A percentile compares a stretch with the other conserved stretches of the same genome.
Conservation (phyloP, 2,797 vertebrate genomes). For the Gila robusta region DNA sequence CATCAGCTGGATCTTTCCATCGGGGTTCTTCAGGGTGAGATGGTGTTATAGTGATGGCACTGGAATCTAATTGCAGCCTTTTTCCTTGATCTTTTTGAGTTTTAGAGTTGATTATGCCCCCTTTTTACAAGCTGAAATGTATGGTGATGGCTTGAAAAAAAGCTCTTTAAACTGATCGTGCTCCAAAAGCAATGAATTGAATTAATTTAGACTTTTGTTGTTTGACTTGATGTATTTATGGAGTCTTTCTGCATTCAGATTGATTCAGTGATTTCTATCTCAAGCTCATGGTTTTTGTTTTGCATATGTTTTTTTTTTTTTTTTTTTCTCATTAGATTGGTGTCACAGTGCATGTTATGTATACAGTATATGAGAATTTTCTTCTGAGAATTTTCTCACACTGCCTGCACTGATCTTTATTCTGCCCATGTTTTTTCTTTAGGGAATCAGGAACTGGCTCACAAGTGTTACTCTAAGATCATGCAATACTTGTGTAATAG, state of each 20-base stretch:
- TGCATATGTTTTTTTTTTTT: not conserved
- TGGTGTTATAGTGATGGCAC: not conserved
- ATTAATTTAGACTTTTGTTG: not conserved
- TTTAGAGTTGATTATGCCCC: not conserved
- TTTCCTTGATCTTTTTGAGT: not conserved
- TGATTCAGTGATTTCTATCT: not conserved
- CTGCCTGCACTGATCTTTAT: not conserved
- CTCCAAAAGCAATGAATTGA: not conserved
- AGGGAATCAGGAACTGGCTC: slow-evolving; percentile 42
- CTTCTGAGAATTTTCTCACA: not conserved
- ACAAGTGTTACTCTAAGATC: slow-evolving; percentile 1
- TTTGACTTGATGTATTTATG: not conserved
- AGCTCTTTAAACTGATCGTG: not conserved
- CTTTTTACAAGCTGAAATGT: not conserved
- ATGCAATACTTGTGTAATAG: slow-evolving; percentile 24
- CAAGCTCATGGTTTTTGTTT: not conserved
- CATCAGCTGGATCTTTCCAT: slow-evolving; percentile 34
- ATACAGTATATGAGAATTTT: not conserved
- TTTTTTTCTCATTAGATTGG: not conserved
- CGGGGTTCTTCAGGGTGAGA: slow-evolving; percentile 57
- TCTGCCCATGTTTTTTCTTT: slow-evolving; percentile 8
- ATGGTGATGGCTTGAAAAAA: not conserved
- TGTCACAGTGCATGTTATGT: not conserved
- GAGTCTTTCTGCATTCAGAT: not conserved
- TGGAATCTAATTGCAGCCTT: not conserved